Percentiles rank a stretch among this genome's conserved stretches.
Conservation (phyloP, 1,140 invertebrate species). For the Drosophila melanica region DNA sequence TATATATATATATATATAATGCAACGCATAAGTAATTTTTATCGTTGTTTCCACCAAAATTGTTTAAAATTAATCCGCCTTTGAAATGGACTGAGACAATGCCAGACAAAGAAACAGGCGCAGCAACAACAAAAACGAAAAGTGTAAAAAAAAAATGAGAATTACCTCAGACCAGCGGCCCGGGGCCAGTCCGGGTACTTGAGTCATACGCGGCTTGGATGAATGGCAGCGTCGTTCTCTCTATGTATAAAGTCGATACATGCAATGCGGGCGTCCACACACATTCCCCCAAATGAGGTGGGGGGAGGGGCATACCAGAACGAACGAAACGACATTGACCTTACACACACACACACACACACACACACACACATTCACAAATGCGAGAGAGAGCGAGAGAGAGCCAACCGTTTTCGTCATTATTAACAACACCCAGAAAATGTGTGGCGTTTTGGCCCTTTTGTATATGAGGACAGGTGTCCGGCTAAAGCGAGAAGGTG, state of each 20-base stretch:
- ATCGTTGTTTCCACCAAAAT: slow-evolving; percentile 62
- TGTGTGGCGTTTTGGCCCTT: slow-evolving; percentile 44
- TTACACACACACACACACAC: slow-evolving; percentile 59
- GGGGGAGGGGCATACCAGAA: neutral
- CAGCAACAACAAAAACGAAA: slow-evolving; percentile 14
- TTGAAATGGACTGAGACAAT: slow-evolving; percentile 45
- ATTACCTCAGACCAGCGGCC: slow-evolving; percentile 45
- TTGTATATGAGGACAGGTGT: slow-evolving; percentile 62
- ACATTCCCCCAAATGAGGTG: neutral
- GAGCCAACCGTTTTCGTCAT: slow-evolving; percentile 71
- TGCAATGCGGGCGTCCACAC: slow-evolving; percentile 48
- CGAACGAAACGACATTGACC: slow-evolving; percentile 80
- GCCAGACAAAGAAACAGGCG: slow-evolving; percentile 62
- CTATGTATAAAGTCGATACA: slow-evolving; percentile 71
- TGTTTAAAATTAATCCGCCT: slow-evolving; percentile 77
- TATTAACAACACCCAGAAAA: slow-evolving; percentile 58
- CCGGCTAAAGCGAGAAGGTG: neutral
- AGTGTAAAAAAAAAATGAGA: slow-evolving; percentile 42
- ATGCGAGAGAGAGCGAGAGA: slow-evolving; percentile 6
- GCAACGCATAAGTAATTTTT: slow-evolving; percentile 71
- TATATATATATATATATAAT: slow-evolving; percentile 15
- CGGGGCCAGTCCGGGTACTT: slow-evolving; percentile 50
- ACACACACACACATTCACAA: neutral
- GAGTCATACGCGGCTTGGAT: slow-evolving; percentile 62
- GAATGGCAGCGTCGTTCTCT: slow-evolving; percentile 51